Percentiles rank a stretch among this genome's conserved stretches.
These are phyloP conservation scores for Bombycilla garrulus DNA, from an alignment of 2,113 vertebrate species.

Conservation along the genomic window DNA sequence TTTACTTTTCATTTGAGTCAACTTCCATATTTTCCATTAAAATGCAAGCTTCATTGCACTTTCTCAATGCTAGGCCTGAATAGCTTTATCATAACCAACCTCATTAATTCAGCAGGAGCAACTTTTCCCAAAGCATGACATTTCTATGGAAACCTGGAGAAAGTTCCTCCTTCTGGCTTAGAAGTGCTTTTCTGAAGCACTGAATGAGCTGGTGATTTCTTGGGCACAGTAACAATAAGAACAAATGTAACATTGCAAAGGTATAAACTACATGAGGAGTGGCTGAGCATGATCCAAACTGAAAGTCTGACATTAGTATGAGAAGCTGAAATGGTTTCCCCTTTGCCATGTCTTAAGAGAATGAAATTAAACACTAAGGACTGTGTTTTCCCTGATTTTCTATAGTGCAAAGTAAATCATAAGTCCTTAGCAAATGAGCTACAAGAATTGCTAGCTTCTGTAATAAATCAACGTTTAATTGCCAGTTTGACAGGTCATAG, in stretches of 20 bases:
- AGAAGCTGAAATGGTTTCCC: not conserved
- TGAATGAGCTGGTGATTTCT: constrained; percentile 12
- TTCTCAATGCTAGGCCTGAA: not conserved
- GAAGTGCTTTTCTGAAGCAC: not conserved
- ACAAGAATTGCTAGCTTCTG: not conserved
- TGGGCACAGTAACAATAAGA: not conserved
- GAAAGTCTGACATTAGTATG: not conserved
- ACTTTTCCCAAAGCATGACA: not conserved
- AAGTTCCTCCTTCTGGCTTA: not conserved
- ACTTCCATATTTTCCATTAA: constrained; percentile 21
- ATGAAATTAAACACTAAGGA: not conserved
- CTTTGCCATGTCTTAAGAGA: not conserved
- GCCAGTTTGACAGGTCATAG: not conserved
- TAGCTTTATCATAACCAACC: constrained; percentile 17
- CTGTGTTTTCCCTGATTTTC: not conserved
- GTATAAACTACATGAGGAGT: not conserved
- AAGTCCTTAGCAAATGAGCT: not conserved
- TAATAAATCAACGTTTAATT: constrained; percentile 28
- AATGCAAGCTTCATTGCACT: not conserved
- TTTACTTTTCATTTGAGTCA: not conserved
- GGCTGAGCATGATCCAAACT: not conserved
- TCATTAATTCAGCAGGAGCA: constrained; percentile 23
- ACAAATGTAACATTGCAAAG: not conserved
- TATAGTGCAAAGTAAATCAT: not conserved
- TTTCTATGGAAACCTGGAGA: constrained; percentile 45